Evolutionary conservation across 2,113 vertebrate genomes (phyloP).

Genomic region (Hassar affinis): DNA sequence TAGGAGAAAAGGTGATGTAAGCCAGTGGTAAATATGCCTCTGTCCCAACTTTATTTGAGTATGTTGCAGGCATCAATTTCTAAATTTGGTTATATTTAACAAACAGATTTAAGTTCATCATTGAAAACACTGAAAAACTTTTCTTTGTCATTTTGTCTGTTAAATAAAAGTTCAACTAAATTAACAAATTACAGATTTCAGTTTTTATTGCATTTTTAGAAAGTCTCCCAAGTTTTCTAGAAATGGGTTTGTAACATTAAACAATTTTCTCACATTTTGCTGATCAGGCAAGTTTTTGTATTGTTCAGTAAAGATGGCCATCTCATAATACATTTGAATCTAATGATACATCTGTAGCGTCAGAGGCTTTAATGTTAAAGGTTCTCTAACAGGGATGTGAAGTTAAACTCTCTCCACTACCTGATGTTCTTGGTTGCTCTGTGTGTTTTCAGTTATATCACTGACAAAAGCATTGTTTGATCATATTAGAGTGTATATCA

Average conservation of each 20-base stretch:
- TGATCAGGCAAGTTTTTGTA: not conserved
- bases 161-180: no score
- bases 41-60: no score
- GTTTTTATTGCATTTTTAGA: no score
- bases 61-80: no score
- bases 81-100: no score
- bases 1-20: no score
- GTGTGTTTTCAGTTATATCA: not conserved
- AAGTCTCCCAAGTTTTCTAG: no score
- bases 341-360: not conserved
- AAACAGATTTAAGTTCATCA: no score
- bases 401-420: not conserved
- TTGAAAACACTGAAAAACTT: no score
- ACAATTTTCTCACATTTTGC: not conserved
- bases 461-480: conserved; percentile 10
- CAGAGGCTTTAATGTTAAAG: not conserved
- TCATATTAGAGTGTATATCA: not conserved
- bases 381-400: not conserved
- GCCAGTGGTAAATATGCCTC: no score
- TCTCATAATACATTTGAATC: not conserved
- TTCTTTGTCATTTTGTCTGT: no score
- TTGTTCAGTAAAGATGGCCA: not conserved
- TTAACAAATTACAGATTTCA: no score
- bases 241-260: not conserved
- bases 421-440: not conserved